Conservation (phyloP, 2,888 invertebrate genomes). For the Rhynchonema sp. region DNA sequence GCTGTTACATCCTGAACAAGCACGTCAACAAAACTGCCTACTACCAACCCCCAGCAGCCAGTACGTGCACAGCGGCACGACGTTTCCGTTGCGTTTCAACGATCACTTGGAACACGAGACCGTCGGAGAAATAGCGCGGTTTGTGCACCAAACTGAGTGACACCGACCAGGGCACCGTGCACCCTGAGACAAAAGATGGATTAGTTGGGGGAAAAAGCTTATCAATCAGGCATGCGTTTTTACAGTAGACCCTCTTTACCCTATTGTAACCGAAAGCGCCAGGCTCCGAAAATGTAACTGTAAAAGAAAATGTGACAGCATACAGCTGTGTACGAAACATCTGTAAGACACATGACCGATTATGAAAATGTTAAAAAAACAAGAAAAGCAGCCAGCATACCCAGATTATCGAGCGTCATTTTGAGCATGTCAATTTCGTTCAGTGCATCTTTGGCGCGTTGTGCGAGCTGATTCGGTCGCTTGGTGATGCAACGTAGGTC, state of each 20-base stretch:
- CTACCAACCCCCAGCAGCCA: not conserved
- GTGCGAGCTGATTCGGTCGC: not conserved
- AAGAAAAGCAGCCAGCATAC: no score
- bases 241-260: no score
- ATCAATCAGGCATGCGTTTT: no score
- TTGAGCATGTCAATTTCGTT: not conserved
- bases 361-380: no score
- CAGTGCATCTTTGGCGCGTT: not conserved
- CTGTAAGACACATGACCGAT: no score
- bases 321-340: no score
- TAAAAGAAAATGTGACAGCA: no score
- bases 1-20: not conserved
- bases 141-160: not conserved
- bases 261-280: no score
- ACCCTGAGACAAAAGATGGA: not conserved
- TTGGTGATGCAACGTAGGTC: not conserved
- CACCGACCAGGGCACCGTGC: not conserved
- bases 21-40: not conserved
- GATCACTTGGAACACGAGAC: not conserved
- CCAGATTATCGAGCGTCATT: not conserved
- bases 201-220: no score
- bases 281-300: no score
- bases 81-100: not conserved
- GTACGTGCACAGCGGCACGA: not conserved
- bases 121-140: not conserved